phyloP scores from a whole-genome alignment of 2,113 vertebrate species.

The Myotis brandtii region DNA sequence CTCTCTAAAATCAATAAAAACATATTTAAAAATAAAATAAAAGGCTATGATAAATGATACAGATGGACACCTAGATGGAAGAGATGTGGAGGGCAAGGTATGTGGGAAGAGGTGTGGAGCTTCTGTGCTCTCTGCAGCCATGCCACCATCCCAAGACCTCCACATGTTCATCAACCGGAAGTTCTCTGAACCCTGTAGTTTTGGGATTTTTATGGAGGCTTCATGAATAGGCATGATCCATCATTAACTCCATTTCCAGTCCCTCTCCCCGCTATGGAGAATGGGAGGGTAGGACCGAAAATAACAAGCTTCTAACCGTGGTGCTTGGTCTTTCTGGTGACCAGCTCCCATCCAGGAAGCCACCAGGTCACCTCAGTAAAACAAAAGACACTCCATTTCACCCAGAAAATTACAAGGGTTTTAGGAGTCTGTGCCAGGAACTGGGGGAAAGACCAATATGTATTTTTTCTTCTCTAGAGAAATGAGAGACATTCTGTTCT shows the following conservation, averaged over 20 bases:
- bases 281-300: not conserved
- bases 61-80: not conserved
- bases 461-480: not conserved
- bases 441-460: not conserved
- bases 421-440: not conserved
- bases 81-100: not conserved
- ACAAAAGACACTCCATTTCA: not conserved
- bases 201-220: not conserved
- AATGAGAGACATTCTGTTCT: not conserved
- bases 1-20: too few relatives aligned
- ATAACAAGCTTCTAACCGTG: not conserved
- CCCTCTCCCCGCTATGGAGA: not conserved
- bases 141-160: not conserved
- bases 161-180: fast-evolving
- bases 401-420: not conserved
- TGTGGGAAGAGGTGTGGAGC: not conserved
- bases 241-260: not conserved
- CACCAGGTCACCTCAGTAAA: not conserved
- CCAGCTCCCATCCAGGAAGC: not conserved
- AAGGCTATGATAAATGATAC: not conserved
- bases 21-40: not conserved
- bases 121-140: not conserved
- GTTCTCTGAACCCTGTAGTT: not conserved
- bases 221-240: not conserved
- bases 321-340: not conserved